These are phyloP conservation scores for Vidua macroura DNA, from an alignment of 2,113 vertebrate genomes.

Conservation along the genomic window DNA sequence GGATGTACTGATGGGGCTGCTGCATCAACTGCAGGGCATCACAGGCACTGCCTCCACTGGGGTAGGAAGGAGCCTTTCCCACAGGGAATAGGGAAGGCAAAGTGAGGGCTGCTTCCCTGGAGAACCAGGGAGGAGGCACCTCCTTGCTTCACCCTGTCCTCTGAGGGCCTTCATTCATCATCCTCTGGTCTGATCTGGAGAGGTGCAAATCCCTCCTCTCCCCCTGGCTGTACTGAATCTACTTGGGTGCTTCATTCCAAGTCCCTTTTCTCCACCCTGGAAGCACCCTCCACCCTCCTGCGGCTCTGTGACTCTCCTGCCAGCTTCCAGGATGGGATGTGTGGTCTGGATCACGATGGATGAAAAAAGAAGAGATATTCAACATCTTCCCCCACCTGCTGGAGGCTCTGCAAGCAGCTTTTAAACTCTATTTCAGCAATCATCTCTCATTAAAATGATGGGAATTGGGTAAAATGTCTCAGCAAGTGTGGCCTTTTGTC, in stretches of 20 bases:
- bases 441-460: neutral
- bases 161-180: neutral
- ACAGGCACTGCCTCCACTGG: neutral
- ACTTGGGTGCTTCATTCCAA: neutral
- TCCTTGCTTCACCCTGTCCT: neutral
- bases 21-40: neutral
- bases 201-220: neutral
- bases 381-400: neutral
- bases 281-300: neutral
- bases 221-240: neutral
- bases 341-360: fast-evolving
- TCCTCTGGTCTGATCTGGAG: neutral
- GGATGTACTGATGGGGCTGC: neutral
- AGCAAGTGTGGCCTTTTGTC: neutral
- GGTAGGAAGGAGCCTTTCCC: neutral
- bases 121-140: neutral
- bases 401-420: neutral
- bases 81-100: neutral
- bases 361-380: neutral
- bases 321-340: fast-evolving
- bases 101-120: neutral
- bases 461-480: neutral
- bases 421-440: neutral
- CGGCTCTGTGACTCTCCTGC: neutral
- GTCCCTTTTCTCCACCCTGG: neutral